Percentiles rank a stretch among this genome's conserved stretches.
Evolutionary conservation across 1,140 invertebrate genomes (phyloP).

Genomic region (Hermetia illucens): DNA sequence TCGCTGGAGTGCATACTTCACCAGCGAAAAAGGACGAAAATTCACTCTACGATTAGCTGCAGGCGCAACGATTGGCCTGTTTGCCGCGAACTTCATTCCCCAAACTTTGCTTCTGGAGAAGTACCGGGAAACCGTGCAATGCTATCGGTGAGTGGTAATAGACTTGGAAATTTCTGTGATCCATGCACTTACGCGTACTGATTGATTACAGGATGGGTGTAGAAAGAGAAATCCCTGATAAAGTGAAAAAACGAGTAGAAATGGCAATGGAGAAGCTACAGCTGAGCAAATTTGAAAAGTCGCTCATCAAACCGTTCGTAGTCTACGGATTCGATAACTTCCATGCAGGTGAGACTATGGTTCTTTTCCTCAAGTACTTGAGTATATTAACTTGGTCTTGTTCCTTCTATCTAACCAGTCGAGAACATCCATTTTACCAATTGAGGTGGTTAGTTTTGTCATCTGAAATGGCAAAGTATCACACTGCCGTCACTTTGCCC

Average conservation of each 20-base stretch:
- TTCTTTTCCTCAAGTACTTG: too few relatives aligned
- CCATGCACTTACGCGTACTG: slow-evolving; percentile 1
- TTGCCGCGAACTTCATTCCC: slow-evolving; percentile 28
- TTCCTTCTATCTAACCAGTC: too few relatives aligned
- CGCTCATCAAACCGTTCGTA: slow-evolving; percentile 38
- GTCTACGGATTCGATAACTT: slow-evolving; percentile 47
- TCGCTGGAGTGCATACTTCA: slow-evolving; percentile 3
- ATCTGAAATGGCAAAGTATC: too few relatives aligned
- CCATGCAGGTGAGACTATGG: slow-evolving; percentile 37
- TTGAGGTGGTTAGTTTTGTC: too few relatives aligned
- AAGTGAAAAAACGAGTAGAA: slow-evolving; percentile 28
- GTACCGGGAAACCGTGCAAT: slow-evolving; percentile 34
- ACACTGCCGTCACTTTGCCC: too few relatives aligned
- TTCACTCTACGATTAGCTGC: slow-evolving; percentile 11
- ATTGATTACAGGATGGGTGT: slow-evolving; percentile 30
- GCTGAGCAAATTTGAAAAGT: slow-evolving; percentile 24
- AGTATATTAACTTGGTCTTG: too few relatives aligned
- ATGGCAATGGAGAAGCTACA: slow-evolving; percentile 37
- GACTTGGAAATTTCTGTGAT: slow-evolving; percentile 2
- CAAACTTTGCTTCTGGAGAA: slow-evolving; percentile 36
- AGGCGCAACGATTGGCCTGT: slow-evolving; percentile 10
- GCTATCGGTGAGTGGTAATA: slow-evolving; percentile 36
- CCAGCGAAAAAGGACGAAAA: slow-evolving; percentile 15
- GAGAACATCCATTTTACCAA: too few relatives aligned
- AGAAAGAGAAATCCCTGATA: slow-evolving; percentile 25